Evolutionary conservation across 2,797 vertebrate species (phyloP).

Genomic region (Sphenopsis melanotis): DNA sequence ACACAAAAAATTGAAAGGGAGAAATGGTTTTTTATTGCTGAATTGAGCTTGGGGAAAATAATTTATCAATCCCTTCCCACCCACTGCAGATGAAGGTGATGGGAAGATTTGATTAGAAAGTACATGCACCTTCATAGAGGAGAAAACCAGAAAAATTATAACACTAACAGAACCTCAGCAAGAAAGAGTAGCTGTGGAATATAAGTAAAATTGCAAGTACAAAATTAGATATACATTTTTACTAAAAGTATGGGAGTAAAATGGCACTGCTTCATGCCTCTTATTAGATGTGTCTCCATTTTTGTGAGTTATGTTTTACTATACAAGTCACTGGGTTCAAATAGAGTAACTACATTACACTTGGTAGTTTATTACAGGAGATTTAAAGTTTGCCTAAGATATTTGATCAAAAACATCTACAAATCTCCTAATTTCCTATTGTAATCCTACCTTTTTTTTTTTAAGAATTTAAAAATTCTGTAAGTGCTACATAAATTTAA

Average conservation of each 20-base stretch:
- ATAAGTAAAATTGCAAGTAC: neutral
- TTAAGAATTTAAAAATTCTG: neutral
- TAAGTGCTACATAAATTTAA: neutral
- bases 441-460: neutral
- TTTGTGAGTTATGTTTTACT: neutral
- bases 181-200: neutral
- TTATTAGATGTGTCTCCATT: neutral
- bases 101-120: neutral
- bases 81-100: neutral
- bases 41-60: neutral
- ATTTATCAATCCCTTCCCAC: neutral
- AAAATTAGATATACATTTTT: neutral
- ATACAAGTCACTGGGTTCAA: neutral
- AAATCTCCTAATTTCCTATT: neutral
- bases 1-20: constrained; percentile 2
- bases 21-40: neutral
- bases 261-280: neutral
- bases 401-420: neutral
- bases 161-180: neutral
- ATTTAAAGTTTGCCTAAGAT: neutral
- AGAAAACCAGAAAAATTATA: neutral
- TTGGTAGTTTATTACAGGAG: neutral
- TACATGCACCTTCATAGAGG: neutral
- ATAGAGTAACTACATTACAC: neutral
- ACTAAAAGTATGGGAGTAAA: neutral